Evolutionary conservation across 2,888 invertebrate species (phyloP), one percentile per base, ranked within the genome.

Genomic region (Patella pellucida): DNA sequence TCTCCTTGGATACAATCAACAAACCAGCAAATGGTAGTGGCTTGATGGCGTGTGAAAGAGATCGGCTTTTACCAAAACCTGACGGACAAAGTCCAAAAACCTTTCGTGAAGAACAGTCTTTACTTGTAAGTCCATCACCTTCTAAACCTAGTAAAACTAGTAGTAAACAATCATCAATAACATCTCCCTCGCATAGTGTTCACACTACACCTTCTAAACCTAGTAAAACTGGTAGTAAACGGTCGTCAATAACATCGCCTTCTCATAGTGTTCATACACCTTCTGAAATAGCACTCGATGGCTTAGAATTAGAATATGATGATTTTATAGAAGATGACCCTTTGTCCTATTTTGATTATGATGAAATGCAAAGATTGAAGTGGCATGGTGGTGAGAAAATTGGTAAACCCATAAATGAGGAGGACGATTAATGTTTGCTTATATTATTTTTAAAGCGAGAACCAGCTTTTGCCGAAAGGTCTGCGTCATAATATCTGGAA

Each of bases 301-400:
- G 81, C 23, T 71, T 81, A 50, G 88, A 88, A 75, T 81, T 88
- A 73, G 88, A 88, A 74, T 88, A 88, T 76, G 88, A 88, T 73
- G 88, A 88, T 69, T 88, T 86, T 77, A 83, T 88, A 7, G 86
- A 87, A 77, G 88, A 88, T 76, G 88, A 88, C 76, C 86, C 88
- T 5, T 79, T 87, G 68, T 88, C 88, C 0, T 88, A 88, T 77
- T 88, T 88, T 78, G 88, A 88, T 77, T 85, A 85, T 7, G 80
- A 85, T 69, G 86, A 86, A 74, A 85, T 85, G 11, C 82, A 85
- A 52, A 85, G 85, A 72, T 80, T 88, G 27, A 84, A 84, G 14
- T 88, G 86, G 83, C 84, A 84, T 51, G 88, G 88, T 11, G 84
- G 81, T 11, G 88, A 88, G 78, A 86, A 82, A 69, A 83, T 87